Base-by-base conservation (phyloP, 2,113 vertebrate species). In the Megaleporinus macrocephalus region DNA sequence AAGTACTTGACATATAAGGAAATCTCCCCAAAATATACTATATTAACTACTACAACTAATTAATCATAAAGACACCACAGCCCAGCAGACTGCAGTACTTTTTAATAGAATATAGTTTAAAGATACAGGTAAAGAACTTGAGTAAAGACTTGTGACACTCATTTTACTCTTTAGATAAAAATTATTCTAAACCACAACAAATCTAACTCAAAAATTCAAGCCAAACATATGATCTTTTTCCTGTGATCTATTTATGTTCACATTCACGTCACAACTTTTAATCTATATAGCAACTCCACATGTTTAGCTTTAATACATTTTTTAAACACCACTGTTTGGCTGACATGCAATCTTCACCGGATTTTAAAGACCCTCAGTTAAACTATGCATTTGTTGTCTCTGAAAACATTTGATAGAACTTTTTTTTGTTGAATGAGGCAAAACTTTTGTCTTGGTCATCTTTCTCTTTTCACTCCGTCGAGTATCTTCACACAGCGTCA, bases 151-250 rank as follows among this genome's bases (percentile, higher is more conserved):
- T 63, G 59, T 36, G 61, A 36, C 47, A 47, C 49, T 63, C 18
- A 57, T 75, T 63, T 30, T 27, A 68, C 36, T 47, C 74, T 81
- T 76, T n/a, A n/a, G n/a, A n/a, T n/a, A n/a, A n/a, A n/a, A n/a
- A n/a, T n/a, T n/a, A n/a, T n/a, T n/a, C 74, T 36, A 81, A 12
- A 63, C 4, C 27, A 14, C 12, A 27, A 63, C n/a, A 27, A 14
- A 27, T 63, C 24, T 15, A 63, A 14, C 1, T 4, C 41, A 9
- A 11, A 63, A 27, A 9, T 12, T 24, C 24, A 63, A 61, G n/a
- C 10, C 16, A 1, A 2, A 61, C 57, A 61, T 61, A n/a, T 24
- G 9, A 27, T 63, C 1, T 22, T 24, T 4, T 59, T 63, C 26
- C 14, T 24, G 61, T 63, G 3, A 13, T 7, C 29, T 13, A 65